Evolutionary conservation across 2,888 invertebrate species (phyloP).

Genomic region (Eristalis tenax): DNA sequence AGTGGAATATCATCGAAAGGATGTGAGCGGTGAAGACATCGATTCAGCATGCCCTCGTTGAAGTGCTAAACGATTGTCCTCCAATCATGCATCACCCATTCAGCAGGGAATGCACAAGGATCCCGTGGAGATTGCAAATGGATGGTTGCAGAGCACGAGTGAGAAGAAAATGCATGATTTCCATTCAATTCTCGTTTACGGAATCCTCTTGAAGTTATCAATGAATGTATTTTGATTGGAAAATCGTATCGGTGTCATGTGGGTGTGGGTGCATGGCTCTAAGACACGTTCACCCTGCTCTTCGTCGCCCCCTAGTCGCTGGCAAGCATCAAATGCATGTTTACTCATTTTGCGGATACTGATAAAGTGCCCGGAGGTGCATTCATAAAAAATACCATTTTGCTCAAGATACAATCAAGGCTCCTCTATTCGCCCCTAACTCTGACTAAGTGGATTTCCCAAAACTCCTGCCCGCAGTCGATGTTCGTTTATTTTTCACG

Average conservation of each 20-base stretch:
- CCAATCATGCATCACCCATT: not conserved
- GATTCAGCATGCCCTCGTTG: not conserved
- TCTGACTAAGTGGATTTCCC: constrained; percentile 34
- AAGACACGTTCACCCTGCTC: no score
- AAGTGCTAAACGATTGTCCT: not conserved
- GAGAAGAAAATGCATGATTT: not conserved
- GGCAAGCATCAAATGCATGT: constrained; percentile 24
- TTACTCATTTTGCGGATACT: constrained; percentile 58
- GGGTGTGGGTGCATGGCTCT: not conserved
- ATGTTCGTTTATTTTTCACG: constrained; percentile 32
- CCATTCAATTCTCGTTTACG: not conserved
- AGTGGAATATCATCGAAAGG: not conserved
- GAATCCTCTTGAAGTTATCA: not conserved
- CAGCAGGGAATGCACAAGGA: not conserved
- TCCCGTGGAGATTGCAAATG: not conserved
- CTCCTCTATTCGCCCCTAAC: constrained; percentile 13
- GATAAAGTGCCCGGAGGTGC: constrained; percentile 57
- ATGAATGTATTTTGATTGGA: not conserved
- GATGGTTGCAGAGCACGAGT: not conserved
- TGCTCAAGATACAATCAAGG: constrained; percentile 10
- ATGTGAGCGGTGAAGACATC: not conserved
- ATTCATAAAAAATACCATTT: constrained; percentile 42
- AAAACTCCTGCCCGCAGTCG: not conserved
- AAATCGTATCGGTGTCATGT: not conserved
- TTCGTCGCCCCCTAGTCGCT: no score